These are phyloP conservation scores for Panagrolaimus sp. DNA, from an alignment of 1,140 invertebrate species.

Conservation along the genomic window DNA sequence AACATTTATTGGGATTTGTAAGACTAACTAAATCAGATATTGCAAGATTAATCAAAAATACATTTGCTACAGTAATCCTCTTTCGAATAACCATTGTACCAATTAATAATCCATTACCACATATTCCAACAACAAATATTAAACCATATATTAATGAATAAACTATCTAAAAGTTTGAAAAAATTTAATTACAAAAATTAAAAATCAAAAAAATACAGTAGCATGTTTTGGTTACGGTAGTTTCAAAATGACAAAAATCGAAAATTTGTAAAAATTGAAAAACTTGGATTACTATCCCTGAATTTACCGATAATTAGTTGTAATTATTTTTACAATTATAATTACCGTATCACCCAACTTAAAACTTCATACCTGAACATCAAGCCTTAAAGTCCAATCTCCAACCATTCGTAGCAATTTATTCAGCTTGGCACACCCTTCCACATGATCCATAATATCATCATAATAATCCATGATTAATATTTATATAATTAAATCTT, in stretches of 20 bases:
- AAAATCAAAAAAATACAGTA: not conserved
- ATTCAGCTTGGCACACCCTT: slow-evolving; percentile 47
- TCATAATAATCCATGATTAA: not conserved
- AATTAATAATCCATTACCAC: slow-evolving; percentile 56
- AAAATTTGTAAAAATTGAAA: too few relatives aligned
- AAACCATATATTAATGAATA: slow-evolving; percentile 49
- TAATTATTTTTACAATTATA: too few relatives aligned
- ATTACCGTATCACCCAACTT: too few relatives aligned
- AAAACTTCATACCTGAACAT: slow-evolving; percentile 36
- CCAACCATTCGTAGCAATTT: slow-evolving; percentile 38
- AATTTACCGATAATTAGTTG: too few relatives aligned
- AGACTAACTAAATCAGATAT: slow-evolving; percentile 51
- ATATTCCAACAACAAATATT: slow-evolving; percentile 54
- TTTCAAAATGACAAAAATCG: too few relatives aligned
- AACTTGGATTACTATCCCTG: too few relatives aligned
- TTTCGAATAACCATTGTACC: slow-evolving; percentile 36
- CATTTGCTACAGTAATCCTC: slow-evolving; percentile 51
- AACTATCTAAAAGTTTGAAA: slow-evolving; percentile 32
- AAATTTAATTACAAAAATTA: not conserved
- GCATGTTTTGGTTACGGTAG: too few relatives aligned
- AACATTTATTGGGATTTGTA: too few relatives aligned
- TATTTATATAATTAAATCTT: too few relatives aligned
- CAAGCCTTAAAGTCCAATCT: slow-evolving; percentile 46
- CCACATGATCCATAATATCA: slow-evolving; percentile 13
- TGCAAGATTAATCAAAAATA: slow-evolving; percentile 54